Conservation (phyloP, 1,140 invertebrate species). For the Drosophila albomicans region DNA sequence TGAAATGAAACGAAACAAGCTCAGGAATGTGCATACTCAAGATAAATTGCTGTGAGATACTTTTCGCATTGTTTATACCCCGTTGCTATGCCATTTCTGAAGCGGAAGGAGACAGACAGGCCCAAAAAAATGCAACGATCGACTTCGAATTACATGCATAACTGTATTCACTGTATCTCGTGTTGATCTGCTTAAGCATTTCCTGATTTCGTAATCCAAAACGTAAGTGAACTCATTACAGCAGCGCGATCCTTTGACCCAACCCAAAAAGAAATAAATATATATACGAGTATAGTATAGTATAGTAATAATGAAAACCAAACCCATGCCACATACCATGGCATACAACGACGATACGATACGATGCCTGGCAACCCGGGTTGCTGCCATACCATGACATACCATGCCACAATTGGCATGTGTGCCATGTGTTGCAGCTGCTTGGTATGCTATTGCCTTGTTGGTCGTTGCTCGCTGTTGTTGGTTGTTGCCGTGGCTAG, state of each 20-base stretch:
- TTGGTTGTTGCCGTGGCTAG: too few species aligned
- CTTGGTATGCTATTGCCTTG: conserved; percentile 21
- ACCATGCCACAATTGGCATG: conserved; percentile 37
- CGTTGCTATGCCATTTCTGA: conserved; percentile 30
- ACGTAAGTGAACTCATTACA: not conserved
- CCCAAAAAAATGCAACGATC: conserved; percentile 21
- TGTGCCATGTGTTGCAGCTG: conserved; percentile 42
- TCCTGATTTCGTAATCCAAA: conserved; percentile 33
- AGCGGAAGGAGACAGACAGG: conserved; percentile 48
- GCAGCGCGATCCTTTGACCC: not conserved
- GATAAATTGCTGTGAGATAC: conserved; percentile 69
- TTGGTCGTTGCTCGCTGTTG: not conserved
- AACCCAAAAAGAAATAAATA: not conserved
- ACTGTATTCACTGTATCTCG: too few species aligned
- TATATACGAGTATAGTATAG: too few species aligned
- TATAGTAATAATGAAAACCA: not conserved
- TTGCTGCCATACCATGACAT: conserved; percentile 18
- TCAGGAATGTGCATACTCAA: conserved; percentile 79
- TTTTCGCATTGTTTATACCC: conserved; percentile 49
- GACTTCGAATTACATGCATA: conserved; percentile 25
- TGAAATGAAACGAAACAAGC: conserved; percentile 73
- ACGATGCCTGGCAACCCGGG: not conserved
- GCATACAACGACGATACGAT: not conserved
- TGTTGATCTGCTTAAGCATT: conserved; percentile 6
- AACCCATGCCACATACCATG: conserved; percentile 7